Evolutionary conservation across 64 coral and sea anemone genomes (phyloP).

Genomic region (Cladopsammia gracilis): DNA sequence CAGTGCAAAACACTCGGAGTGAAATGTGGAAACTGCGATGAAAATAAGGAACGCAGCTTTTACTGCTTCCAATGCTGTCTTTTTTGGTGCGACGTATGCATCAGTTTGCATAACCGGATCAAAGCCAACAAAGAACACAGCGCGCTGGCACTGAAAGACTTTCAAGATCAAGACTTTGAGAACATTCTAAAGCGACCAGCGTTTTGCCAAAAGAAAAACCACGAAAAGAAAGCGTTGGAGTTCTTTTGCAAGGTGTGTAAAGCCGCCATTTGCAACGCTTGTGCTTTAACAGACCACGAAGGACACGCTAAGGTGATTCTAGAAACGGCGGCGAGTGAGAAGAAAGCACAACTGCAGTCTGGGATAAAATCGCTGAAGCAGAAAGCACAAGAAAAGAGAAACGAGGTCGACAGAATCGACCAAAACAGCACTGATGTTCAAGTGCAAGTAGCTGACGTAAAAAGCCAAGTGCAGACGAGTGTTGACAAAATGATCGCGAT

Average conservation of each 20-base stretch:
- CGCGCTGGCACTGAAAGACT: constrained; percentile 14
- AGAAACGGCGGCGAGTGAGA: neutral
- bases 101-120: neutral
- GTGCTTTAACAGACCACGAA: neutral
- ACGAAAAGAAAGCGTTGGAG: no score
- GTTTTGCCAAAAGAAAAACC: neutral
- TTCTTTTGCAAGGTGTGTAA: neutral
- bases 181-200: neutral
- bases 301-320: neutral
- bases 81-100: no score
- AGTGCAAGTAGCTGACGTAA: neutral
- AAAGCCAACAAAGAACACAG: neutral
- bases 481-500: no score
- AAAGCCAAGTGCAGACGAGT: no score
- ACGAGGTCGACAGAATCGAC: neutral
- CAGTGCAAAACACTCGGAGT: neutral
- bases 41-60: neutral
- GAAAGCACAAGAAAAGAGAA: neutral
- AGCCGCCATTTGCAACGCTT: neutral
- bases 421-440: neutral
- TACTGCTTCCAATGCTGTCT: neutral
- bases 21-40: constrained; percentile 22
- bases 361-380: neutral
- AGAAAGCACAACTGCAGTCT: neutral
- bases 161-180: constrained; percentile 3